Evolutionary conservation across 2,797 vertebrate species (phyloP).

Genomic region (Epinephelus awoara): DNA sequence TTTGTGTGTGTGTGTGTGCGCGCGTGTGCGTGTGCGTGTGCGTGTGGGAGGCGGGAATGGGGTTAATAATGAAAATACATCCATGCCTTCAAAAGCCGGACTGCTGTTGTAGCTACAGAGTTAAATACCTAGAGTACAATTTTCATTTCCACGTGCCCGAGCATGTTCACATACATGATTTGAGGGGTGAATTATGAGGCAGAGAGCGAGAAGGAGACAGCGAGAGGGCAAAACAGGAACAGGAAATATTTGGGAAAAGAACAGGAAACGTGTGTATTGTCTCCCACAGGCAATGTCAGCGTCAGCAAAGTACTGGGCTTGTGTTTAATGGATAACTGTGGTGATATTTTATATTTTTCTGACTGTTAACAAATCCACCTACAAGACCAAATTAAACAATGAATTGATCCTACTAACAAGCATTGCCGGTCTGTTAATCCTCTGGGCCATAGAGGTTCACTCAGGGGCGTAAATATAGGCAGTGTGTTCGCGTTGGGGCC

Average conservation of each 20-base stretch:
- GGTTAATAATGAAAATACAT: slow-evolving; percentile 30
- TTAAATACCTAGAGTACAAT: slow-evolving; percentile 6
- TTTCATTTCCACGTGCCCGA: neutral
- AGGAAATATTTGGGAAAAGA: slow-evolving; percentile 73
- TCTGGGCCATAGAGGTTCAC: neutral
- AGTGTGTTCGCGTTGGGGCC: too few species aligned
- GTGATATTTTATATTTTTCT: slow-evolving; percentile 11
- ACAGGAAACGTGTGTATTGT: slow-evolving; percentile 76
- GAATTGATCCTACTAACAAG: neutral
- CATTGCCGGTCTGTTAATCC: neutral
- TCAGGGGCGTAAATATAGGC: too few species aligned
- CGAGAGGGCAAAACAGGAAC: slow-evolving; percentile 69
- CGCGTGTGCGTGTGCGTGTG: slow-evolving; percentile 1
- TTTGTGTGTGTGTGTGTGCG: slow-evolving; percentile 6
- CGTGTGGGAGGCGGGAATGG: neutral
- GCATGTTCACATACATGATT: slow-evolving; percentile 15
- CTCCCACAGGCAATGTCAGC: slow-evolving; percentile 38
- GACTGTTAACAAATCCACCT: neutral
- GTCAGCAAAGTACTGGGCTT: slow-evolving; percentile 45
- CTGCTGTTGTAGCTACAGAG: neutral
- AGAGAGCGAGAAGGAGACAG: slow-evolving; percentile 28
- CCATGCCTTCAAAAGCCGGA: neutral
- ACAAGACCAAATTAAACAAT: neutral
- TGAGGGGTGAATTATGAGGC: slow-evolving; percentile 43
- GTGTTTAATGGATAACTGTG: slow-evolving; percentile 8